Conservation (phyloP, 2,113 vertebrate genomes). For the Gopherus evgoodei region DNA sequence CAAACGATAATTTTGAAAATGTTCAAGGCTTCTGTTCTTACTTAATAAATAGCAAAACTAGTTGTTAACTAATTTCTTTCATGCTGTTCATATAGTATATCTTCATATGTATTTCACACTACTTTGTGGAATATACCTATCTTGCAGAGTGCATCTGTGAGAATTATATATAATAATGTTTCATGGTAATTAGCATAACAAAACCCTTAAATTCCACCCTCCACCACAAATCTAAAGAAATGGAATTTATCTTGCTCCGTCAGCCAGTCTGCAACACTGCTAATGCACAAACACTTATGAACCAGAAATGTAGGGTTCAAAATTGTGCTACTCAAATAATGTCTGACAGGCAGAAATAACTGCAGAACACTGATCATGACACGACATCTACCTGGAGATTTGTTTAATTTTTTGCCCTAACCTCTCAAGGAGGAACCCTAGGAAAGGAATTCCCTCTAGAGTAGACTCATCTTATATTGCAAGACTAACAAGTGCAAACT, state of each 20-base stretch:
- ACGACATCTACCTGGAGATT: conserved; percentile 6
- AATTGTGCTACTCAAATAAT: not conserved
- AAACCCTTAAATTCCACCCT: not conserved
- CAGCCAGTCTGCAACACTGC: conserved; percentile 12
- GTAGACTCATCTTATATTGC: not conserved
- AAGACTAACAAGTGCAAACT: not conserved
- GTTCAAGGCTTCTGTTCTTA: conserved; percentile 5
- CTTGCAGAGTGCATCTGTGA: not conserved
- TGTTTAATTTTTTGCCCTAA: not conserved
- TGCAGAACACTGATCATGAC: conserved; percentile 7
- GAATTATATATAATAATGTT: not conserved
- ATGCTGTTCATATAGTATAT: not conserved
- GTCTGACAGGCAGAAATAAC: conserved; percentile 25
- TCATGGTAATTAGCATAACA: not conserved
- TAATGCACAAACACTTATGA: not conserved
- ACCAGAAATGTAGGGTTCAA: not conserved
- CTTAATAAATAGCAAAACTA: not conserved
- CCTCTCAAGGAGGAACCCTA: not conserved
- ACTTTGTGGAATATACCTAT: not conserved
- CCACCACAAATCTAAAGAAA: conserved; percentile 1
- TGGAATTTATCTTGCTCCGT: not conserved
- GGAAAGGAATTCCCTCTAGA: not conserved
- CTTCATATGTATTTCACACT: not conserved
- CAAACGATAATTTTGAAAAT: not conserved
- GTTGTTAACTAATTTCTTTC: not conserved